A percentile compares a stretch with the other conserved stretches of the same genome.
Evolutionary conservation across 2,888 invertebrate genomes (phyloP).

Genomic region (Sturmia bella): DNA sequence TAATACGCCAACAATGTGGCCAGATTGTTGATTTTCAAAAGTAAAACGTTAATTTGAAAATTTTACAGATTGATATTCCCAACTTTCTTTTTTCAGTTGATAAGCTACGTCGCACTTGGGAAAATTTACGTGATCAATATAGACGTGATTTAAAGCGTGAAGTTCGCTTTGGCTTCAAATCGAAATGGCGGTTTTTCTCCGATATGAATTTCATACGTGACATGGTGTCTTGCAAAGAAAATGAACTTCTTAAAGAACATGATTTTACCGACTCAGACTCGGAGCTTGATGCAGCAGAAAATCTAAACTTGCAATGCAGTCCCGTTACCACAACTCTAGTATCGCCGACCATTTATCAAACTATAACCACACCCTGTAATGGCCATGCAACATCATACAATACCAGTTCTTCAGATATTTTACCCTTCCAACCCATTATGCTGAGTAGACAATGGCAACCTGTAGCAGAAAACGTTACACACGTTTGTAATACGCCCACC

Average conservation of each 20-base stretch:
- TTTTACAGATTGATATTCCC: neutral
- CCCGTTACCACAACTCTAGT: constrained; percentile 24
- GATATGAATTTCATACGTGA: constrained; percentile 72
- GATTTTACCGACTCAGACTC: constrained; percentile 56
- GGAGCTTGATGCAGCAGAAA: constrained; percentile 51
- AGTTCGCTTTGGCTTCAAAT: constrained; percentile 63
- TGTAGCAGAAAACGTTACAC: neutral
- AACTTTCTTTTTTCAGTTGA: constrained; percentile 59
- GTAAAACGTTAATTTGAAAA: constrained; percentile 3
- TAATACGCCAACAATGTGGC: too few species aligned
- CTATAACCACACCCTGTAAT: constrained; percentile 23
- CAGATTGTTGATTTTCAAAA: constrained; percentile 3
- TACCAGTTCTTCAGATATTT: neutral
- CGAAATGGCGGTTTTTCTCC: constrained; percentile 72
- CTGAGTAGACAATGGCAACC: constrained; percentile 59
- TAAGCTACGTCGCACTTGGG: constrained; percentile 72
- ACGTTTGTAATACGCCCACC: neutral
- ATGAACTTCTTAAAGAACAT: constrained; percentile 31
- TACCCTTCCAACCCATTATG: constrained; percentile 56
- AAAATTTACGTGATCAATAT: constrained; percentile 73
- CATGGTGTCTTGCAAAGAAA: constrained; percentile 65
- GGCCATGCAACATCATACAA: neutral
- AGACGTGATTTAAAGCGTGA: constrained; percentile 72
- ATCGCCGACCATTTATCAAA: neutral
- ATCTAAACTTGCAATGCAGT: constrained; percentile 18